Base-by-base conservation (phyloP, 1,140 invertebrate genomes). In the Euura saliciscinereae region DNA sequence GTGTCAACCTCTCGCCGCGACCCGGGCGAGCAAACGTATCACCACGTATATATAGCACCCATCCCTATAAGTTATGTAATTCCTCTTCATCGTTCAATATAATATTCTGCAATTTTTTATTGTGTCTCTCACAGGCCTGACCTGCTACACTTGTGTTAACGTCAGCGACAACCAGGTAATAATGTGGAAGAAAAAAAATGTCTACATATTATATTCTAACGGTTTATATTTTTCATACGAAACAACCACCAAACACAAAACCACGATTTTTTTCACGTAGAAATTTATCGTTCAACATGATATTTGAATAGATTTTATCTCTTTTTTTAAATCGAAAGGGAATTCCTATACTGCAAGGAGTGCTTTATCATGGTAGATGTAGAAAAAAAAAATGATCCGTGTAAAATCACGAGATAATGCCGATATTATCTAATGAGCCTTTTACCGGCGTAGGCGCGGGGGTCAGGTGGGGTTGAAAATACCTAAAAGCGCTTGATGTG, bases 81-180 rank as follows among this genome's bases (percentile, higher is more conserved):
- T 28, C 28, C 28, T 28, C 28, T 28, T 28, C 28, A 28, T 28
- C 13, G 51, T n/a, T 59, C 51, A n/a, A 6, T 11, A 59, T 59
- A 59, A 59, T n/a, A 59, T 59, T 59, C 8, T 59, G 3, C 42
- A 44, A 67, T 44, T 44, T 67, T 28, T 28, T 67, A 10, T 67
- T 73, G 66, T 72, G 68, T 66, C 72, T 74, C 43, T 44, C 6
- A 67, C 3, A 88, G 87, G 89, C 84, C 84, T 92, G 77, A 91
- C 91, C 65, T 92, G 91, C 83, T 92, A 92, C 81, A 91, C 91
- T 78, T 92, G 91, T 81, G 90, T 92, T 78, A 92, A 92, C 85
- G 91, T 92, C 73, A 91, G 91, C 75, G 90, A 92, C 84, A 92
- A 92, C 86, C 84, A 90, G 84, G 86, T 85, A 86, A 82, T 28